Evolutionary conservation across 2,888 invertebrate species (phyloP).

Genomic region (Dilophus febrilis): DNA sequence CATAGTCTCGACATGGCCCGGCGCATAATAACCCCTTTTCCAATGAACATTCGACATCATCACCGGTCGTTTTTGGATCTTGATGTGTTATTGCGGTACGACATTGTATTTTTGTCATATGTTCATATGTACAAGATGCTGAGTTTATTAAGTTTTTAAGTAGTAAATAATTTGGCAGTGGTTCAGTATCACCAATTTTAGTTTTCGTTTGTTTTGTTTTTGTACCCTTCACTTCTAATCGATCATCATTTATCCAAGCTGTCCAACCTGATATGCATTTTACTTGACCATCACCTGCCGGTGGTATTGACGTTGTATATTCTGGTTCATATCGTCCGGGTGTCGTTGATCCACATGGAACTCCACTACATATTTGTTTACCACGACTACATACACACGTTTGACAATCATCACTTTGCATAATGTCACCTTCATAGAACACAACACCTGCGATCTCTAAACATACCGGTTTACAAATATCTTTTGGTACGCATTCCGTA

Average conservation of each 20-base stretch:
- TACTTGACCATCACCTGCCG: not conserved
- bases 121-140: conserved; percentile 40
- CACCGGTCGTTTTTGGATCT: conserved; percentile 47
- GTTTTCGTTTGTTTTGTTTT: conserved; percentile 13
- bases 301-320: not conserved
- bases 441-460: conserved; percentile 46
- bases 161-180: conserved; percentile 32
- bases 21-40: conserved; percentile 54
- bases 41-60: conserved; percentile 59
- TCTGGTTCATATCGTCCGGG: conserved; percentile 4
- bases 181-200: conserved; percentile 36
- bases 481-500: conserved; percentile 55
- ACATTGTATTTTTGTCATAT: conserved; percentile 59
- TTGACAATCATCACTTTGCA: conserved; percentile 61
- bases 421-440: conserved; percentile 60
- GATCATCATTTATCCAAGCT: conserved; percentile 49
- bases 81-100: conserved; percentile 45
- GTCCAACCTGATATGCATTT: conserved; percentile 55
- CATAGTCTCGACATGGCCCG: conserved; percentile 61
- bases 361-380: conserved; percentile 50
- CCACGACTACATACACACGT: conserved; percentile 60
- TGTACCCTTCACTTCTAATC: conserved; percentile 16
- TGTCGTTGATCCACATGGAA: conserved; percentile 39
- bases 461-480: conserved; percentile 53
- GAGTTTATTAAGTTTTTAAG: conserved; percentile 23